Conservation (phyloP, 2,113 vertebrate species). For the Ageneiosus marmoratus region DNA sequence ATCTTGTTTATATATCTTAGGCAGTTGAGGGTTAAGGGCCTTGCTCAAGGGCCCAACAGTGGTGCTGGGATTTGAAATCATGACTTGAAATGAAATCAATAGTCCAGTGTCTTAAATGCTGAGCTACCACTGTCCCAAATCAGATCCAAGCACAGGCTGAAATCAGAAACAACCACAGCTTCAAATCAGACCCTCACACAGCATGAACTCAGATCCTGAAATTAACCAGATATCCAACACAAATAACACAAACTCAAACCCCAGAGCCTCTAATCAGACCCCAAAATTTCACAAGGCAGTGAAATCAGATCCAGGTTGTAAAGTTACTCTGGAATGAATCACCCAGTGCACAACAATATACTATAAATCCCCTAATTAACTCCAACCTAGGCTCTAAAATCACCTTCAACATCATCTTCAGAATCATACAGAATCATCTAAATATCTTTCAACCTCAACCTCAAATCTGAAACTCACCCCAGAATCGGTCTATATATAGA, state of each 20-base stretch:
- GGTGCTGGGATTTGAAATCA: too few species aligned
- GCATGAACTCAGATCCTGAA: background rate
- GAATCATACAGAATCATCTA: background rate
- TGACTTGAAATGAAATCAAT: too few species aligned
- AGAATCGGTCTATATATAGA: too few species aligned
- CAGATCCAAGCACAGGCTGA: background rate
- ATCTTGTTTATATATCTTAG: too few species aligned
- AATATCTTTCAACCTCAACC: background rate
- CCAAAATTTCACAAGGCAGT: background rate
- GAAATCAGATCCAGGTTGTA: background rate
- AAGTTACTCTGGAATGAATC: background rate
- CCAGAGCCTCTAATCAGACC: background rate
- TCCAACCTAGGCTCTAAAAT: too few species aligned
- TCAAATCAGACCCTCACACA: background rate
- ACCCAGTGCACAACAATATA: background rate
- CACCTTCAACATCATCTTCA: background rate
- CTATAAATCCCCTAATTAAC: too few species aligned
- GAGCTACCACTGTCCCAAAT: too few species aligned
- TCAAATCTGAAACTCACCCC: too few species aligned
- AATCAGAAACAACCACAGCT: background rate
- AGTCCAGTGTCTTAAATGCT: too few species aligned
- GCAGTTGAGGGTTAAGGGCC: too few species aligned
- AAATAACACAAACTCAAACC: background rate
- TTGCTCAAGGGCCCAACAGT: too few species aligned
- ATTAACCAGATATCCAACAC: background rate